Evolutionary conservation across 2,113 vertebrate species (phyloP).

Genomic region (Oriolus oriolus): DNA sequence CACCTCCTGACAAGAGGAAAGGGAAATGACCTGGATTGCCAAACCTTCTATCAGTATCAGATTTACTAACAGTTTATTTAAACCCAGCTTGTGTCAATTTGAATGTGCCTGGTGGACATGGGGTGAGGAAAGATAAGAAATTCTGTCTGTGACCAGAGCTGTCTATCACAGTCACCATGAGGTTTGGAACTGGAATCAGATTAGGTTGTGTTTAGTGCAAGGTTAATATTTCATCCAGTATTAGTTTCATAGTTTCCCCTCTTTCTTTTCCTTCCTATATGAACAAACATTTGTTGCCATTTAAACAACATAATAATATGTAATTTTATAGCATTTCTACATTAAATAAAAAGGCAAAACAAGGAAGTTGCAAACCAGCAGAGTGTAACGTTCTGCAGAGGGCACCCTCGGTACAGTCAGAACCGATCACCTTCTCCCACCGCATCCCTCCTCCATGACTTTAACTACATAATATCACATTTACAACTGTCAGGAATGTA

Average conservation of each 20-base stretch:
- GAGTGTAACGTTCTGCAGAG: constrained; percentile 54
- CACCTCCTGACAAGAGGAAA: background rate
- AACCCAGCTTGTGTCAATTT: background rate
- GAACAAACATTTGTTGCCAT: background rate
- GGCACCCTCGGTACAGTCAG: constrained; percentile 65
- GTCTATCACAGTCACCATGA: background rate
- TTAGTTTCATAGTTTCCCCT: background rate
- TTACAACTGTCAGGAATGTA: background rate
- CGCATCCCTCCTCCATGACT: background rate
- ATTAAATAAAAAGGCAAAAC: background rate
- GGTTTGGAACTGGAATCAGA: background rate
- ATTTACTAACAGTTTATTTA: background rate
- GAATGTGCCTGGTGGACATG: background rate
- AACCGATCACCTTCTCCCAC: background rate
- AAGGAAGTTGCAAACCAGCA: background rate
- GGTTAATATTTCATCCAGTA: background rate
- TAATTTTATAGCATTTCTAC: background rate
- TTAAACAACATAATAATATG: accelerated
- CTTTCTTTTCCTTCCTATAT: background rate
- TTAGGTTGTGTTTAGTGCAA: background rate
- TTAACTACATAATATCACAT: background rate
- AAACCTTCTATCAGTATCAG: background rate
- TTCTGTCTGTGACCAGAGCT: background rate
- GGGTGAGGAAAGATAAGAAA: background rate
- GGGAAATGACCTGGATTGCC: background rate